Evolutionary conservation across 2,113 vertebrate species (phyloP), one percentile per base, ranked within the genome.

Genomic region (Nerophis ophidion): DNA sequence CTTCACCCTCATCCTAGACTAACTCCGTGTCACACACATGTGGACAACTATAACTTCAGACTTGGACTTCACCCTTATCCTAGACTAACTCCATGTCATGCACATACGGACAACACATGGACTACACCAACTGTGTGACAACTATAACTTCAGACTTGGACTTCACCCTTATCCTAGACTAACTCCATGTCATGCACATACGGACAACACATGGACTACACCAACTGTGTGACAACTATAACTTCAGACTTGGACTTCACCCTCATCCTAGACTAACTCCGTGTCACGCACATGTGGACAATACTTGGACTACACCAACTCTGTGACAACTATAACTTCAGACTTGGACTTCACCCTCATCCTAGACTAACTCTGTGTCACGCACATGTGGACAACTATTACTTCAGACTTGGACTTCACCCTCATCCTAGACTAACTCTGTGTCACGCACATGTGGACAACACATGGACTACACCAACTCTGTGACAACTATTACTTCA

Each of bases 251-350:
- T 42, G 26, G 26, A 26, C 26, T 26, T 26, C 26, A 26, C 26
- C 26, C 26, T 26, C 26, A 74, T 54, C 13, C 38, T 60, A 16
- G 8, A 7, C 49, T 57, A 40, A 66, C 16, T 19, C 19, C 19
- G n/a, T 40, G 53, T 11, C 53, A 42, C 5, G 1, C 10, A 8
- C 15, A 35, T 17, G 10, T 17, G 16, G n/a, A 55, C 26, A 55
- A 55, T 4, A 26, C 26, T 26, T 26, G 26, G 26, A 26, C 26
- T 26, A 3, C 26, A 26, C 26, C 26, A 26, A 26, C 26, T 26
- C 26, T 26, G 26, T 26, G 26, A 26, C 26, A 26, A 26, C 26
- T n/a, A n/a, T n/a, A n/a, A n/a, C n/a, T n/a, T n/a, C n/a, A n/a
- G n/a, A 26, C 26, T 26, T 26, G 26, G 26, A 26, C 26, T 26